Evolutionary conservation across 2,888 invertebrate species (phyloP), one percentile per base, ranked within the genome.

Genomic region (Timema cristinae): DNA sequence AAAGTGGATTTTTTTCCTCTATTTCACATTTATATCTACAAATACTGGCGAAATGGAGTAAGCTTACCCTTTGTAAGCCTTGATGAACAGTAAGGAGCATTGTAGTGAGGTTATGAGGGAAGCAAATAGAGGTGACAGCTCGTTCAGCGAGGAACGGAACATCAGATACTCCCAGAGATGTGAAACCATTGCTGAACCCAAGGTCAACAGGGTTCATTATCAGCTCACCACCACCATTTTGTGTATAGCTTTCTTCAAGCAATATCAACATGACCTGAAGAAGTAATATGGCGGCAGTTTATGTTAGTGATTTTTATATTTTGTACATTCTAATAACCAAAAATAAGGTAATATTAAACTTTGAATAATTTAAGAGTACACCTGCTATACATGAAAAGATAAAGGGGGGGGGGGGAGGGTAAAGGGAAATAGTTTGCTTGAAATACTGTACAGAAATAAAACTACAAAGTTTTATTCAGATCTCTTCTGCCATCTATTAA

Each of bases 111-210:
- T 78, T 79, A 11, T 80, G 79, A 13, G 82, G 83, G 77, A 84
- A 85, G 49, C 81, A 77, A 47, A 85, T 78, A 73, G 79, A 79
- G 49, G 79, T 80, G 10, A 87, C 81, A 67, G 80, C 75, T 74
- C 84, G 79, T 50, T 81, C 79, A 71, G 80, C 78, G 67, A 86
- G 78, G 78, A 84, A 83, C 11, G 81, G 79, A 32, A 82, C 75
- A 16, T 77, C 78, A 76, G 81, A 80, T 71, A 81, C 80, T 67
- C 81, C 81, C 16, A 85, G 81, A 54, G 80, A 77, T 1, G 84
- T 79, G 67, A 80, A 83, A 11, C 85, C 84, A 69, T 84, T 83
- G 74, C 86, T 85, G 76, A 87, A 86, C 1, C 83, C 82, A 70
- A 85, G 78, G 68, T 83, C 79, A 61, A 79, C 79, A n/a, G 77